Conservation (phyloP, 1,140 invertebrate species). For the Drosophila novamexicana region DNA sequence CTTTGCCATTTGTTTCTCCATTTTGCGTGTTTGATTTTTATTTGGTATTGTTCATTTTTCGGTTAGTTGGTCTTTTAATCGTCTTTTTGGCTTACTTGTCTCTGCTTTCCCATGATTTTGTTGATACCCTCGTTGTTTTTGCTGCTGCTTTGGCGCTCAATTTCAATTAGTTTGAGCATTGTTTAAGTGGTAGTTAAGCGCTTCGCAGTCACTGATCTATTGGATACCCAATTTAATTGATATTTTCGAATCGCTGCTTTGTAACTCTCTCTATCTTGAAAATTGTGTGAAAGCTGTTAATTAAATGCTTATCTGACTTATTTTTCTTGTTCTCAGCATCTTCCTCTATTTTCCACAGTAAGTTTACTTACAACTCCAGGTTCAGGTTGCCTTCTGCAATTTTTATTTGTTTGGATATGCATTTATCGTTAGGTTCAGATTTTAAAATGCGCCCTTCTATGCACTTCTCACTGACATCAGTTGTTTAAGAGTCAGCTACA, state of each 20-base stretch:
- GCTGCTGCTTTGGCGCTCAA: conserved; percentile 30
- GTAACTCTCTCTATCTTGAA: background rate
- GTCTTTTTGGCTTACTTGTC: conserved; percentile 55
- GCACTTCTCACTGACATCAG: background rate
- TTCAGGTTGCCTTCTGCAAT: too few relatives aligned
- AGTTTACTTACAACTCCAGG: too few relatives aligned
- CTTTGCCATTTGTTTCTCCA: conserved; percentile 61
- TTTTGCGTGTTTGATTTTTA: conserved; percentile 74
- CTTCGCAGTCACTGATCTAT: conserved; percentile 48
- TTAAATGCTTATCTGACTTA: background rate
- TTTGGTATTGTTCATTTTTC: conserved; percentile 73
- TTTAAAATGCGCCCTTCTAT: background rate
- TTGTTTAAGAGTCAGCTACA: background rate
- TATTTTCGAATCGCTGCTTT: conserved; percentile 29
- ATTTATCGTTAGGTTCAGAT: too few relatives aligned
- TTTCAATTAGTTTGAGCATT: conserved; percentile 67
- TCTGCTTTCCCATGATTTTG: conserved; percentile 23
- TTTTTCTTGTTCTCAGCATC: too few relatives aligned
- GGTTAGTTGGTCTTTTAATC: conserved; percentile 78
- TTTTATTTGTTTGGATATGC: too few relatives aligned
- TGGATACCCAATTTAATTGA: conserved; percentile 63
- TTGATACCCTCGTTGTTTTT: conserved; percentile 6
- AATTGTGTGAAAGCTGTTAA: conserved; percentile 3
- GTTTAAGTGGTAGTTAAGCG: conserved; percentile 47
- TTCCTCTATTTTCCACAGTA: too few relatives aligned